Conservation (phyloP, 2,888 invertebrate genomes). For the Tenthredo distinguenda region DNA sequence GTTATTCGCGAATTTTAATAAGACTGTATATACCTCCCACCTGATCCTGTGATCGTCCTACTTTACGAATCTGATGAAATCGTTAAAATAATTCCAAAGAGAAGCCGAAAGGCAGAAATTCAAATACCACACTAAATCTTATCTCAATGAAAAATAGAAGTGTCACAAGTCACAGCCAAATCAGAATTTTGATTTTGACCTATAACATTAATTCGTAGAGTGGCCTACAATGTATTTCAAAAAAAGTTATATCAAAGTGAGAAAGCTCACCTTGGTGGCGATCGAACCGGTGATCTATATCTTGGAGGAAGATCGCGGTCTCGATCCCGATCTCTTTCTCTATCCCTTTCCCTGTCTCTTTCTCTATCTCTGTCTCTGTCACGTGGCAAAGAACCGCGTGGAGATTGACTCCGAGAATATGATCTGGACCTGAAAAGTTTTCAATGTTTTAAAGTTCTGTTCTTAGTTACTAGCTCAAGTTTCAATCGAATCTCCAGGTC, state of each 20-base stretch:
- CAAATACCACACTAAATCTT: neutral
- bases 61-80: too few species aligned
- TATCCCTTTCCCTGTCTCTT: slow-evolving; percentile 62
- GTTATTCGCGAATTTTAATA: too few species aligned
- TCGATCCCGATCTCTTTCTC: slow-evolving; percentile 66
- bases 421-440: slow-evolving; percentile 82
- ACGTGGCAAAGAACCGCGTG: slow-evolving; percentile 80
- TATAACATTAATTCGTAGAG: neutral
- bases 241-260: neutral
- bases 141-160: neutral
- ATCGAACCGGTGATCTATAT: slow-evolving; percentile 74
- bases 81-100: too few species aligned
- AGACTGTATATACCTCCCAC: too few species aligned
- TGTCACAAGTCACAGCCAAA: too few species aligned
- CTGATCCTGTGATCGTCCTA: too few species aligned
- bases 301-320: slow-evolving; percentile 71
- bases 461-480: neutral
- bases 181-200: too few species aligned
- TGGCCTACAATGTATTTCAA: too few species aligned
- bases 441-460: slow-evolving; percentile 3
- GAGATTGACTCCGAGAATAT: slow-evolving; percentile 82
- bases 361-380: slow-evolving; percentile 70
- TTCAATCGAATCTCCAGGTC: neutral
- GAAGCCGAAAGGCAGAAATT: too few species aligned
- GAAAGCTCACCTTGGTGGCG: slow-evolving; percentile 71